Percentiles rank a stretch among this genome's conserved stretches.
Evolutionary conservation across 1,140 invertebrate genomes (phyloP).

Genomic region (Pentalonia nigronervosa): DNA sequence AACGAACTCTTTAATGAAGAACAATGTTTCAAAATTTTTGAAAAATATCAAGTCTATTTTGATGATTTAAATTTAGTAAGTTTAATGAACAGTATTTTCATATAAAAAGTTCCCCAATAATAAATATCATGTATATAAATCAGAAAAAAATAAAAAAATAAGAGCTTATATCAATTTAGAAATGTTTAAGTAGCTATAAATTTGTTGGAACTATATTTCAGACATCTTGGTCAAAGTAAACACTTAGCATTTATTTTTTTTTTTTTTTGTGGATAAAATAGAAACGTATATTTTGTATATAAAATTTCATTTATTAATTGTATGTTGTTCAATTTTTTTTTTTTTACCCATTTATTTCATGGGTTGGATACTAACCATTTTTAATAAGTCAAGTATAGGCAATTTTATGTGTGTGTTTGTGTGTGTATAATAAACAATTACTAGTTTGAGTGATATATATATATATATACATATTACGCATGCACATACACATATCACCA

Average conservation of each 20-base stretch:
- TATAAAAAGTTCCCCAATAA: neutral
- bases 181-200: neutral
- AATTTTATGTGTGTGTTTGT: too few relatives aligned
- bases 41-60: conserved; percentile 53
- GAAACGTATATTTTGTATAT: neutral
- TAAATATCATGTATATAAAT: neutral
- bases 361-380: too few relatives aligned
- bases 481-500: too few relatives aligned
- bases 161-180: neutral
- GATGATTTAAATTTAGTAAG: conserved; percentile 54
- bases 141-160: neutral
- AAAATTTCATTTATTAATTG: neutral
- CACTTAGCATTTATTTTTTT: neutral
- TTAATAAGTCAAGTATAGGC: too few relatives aligned
- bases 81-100: neutral
- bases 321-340: neutral
- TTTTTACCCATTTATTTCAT: neutral
- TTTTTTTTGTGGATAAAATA: neutral
- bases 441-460: too few relatives aligned
- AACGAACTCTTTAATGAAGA: conserved; percentile 24
- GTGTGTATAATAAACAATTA: too few relatives aligned
- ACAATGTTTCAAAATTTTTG: conserved; percentile 40
- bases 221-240: neutral
- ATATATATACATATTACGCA: too few relatives aligned
- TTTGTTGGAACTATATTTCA: neutral